Evolutionary conservation across 2,888 invertebrate species (phyloP), one percentile per base, ranked within the genome.

Genomic region (Rhyacophila evoluta): DNA sequence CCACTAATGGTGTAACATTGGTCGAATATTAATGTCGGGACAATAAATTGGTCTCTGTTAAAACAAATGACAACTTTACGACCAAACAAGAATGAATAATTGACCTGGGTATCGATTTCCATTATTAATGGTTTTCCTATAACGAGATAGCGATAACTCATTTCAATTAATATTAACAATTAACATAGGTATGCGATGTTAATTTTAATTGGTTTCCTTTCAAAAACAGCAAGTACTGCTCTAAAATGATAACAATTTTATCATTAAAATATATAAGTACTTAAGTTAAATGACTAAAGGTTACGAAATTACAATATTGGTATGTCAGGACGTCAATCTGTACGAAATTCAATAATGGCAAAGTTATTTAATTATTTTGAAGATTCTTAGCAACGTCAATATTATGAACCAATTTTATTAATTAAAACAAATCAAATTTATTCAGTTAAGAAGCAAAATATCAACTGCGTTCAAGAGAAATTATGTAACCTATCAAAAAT

Each of bases 61-160:
- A 55, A 55, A 19, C 10, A 55, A 55, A 55, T 55, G 55, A 55
- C 55, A 55, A 55, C 55, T 55, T 55, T 41, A 41, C 41, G 15
- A 41, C 41, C 41, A 41, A 41, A 41, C 15, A 6, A 12, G 55
- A 2, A 55, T 55, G 55, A 55, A 6, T 19, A 8, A 55, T 19
- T 0, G 19, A 15, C 29, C 29, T 6, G 10, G 10, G 25, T 55
- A 25, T 55, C 55, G 55, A 55, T 55, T 19, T 25, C 0, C 55
- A 55, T 55, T 25, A 55, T 55, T 25, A 55, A 55, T 55, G 55
- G 0, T 1, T 25, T 12, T 8, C 25, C 55, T 19, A 19, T 55
- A 19, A 19, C 8, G 55, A 12, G 10, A 25, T 55, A 39, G 15
- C 1, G 19, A 55, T 55, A 55, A 55, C 55, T 55, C 55, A 55